A percentile compares a stretch with the other conserved stretches of the same genome.
These are phyloP conservation scores for Phylloscopus trochiloides DNA, from an alignment of 2,113 vertebrate species.

Conservation along the genomic window DNA sequence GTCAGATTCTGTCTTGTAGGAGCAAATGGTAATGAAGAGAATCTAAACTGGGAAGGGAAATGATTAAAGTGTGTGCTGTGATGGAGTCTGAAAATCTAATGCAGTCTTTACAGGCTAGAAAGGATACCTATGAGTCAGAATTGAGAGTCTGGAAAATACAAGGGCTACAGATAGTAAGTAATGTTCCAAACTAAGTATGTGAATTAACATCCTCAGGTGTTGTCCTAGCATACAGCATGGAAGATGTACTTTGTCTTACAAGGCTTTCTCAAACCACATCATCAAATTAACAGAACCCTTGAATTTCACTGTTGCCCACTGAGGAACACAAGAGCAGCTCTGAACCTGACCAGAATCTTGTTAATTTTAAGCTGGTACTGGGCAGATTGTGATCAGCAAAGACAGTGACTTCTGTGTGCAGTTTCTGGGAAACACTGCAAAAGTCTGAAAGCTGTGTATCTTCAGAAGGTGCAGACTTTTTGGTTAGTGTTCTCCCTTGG, in stretches of 20 bases:
- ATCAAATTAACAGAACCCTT: not conserved
- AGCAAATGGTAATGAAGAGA: not conserved
- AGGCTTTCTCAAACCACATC: not conserved
- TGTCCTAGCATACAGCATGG: not conserved
- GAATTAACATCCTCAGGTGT: not conserved
- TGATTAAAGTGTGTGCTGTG: not conserved
- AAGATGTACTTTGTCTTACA: not conserved
- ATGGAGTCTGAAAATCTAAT: not conserved
- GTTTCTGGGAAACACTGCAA: not conserved
- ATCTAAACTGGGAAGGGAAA: not conserved
- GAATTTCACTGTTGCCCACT: not conserved
- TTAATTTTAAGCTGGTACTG: conserved; percentile 6
- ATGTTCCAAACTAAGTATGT: not conserved
- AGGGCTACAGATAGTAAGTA: not conserved
- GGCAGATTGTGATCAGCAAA: not conserved
- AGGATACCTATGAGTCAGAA: not conserved
- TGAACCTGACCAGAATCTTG: not conserved
- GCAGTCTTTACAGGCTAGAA: not conserved
- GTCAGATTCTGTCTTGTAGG: not conserved
- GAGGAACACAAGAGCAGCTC: not conserved
- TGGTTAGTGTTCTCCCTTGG: not conserved
- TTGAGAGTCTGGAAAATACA: not conserved
- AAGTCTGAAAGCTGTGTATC: not conserved
- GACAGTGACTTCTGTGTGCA: not conserved
- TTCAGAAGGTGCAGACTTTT: not conserved